Evolutionary conservation across 2,888 invertebrate species (phyloP), one percentile per base, ranked within the genome.

Genomic region (Limnephilus rhombicus): DNA sequence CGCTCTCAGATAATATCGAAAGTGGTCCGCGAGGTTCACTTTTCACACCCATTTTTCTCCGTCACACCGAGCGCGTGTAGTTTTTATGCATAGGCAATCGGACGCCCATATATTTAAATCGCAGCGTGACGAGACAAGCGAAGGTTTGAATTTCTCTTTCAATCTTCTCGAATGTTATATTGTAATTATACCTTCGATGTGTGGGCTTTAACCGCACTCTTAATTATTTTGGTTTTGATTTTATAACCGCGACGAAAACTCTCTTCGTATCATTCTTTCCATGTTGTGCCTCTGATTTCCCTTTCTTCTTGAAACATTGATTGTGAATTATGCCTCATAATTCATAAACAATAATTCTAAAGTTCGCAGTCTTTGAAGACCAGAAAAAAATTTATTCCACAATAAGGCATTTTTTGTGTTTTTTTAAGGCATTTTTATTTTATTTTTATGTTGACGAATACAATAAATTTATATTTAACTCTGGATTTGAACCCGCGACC

Each of bases 101-200:
- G 68, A n/a, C 68, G 24, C 2, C 24, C 68, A 9, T 68, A 68
- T 68, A 68, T 68, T 68, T 37, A 83, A 83, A 83, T 37, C 83
- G 18, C 83, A 83, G 9, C 37, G 2, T 41, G 37, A 37, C 86
- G 86, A 41, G 29, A 86, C 86, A 13, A n/a, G 41, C 86, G n/a
- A 86, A 37, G 86, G 37, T 86, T 86, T 49, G 41, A 86, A 83
- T 86, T 86, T 86, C 86, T 86, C 86, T 86, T 86, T 86, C 86
- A 49, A 37, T 83, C 37, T 83, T 86, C 86, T 86, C 13, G 49
- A 29, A 45, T 45, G n/a, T 9, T 68, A 15, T 86, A 49, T 68
- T 68, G 15, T 86, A 49, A 86, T 86, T 86, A 45, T 29, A 45
- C n/a, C 24, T 41, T 49, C 24, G 68, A 68, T n/a, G 86, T 45